Conservation (phyloP, 2,888 invertebrate species). For the Galeruca laticollis region DNA sequence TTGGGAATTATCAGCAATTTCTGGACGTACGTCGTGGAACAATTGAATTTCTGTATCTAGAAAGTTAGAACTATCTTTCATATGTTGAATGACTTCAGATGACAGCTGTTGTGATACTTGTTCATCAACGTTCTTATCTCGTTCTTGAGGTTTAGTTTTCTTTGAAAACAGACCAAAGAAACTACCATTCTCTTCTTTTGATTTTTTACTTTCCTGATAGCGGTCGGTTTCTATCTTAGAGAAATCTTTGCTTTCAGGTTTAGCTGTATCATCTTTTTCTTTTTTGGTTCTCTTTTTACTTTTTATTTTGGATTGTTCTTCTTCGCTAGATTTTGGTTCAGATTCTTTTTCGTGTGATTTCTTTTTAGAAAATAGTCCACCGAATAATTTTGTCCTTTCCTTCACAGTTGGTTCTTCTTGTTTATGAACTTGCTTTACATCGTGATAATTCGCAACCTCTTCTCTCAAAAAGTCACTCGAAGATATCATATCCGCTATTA, state of each 20-base stretch:
- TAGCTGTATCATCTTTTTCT: slow-evolving; percentile 27
- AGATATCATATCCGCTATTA: slow-evolving; percentile 46
- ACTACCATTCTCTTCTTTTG: slow-evolving; percentile 48
- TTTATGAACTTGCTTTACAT: slow-evolving; percentile 41
- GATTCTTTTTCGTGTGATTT: slow-evolving; percentile 51
- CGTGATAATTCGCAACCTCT: slow-evolving; percentile 53
- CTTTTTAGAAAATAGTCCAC: slow-evolving; percentile 56
- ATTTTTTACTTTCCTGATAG: slow-evolving; percentile 52
- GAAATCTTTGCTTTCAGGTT: slow-evolving; percentile 56
- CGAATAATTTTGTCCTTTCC: slow-evolving; percentile 47
- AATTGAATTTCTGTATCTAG: slow-evolving; percentile 48
- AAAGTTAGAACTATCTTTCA: slow-evolving; percentile 49
- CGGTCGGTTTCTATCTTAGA: slow-evolving; percentile 55
- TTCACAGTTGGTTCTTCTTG: slow-evolving; percentile 27
- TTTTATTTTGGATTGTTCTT: slow-evolving; percentile 39
- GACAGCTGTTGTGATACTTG: slow-evolving; percentile 27
- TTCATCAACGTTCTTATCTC: slow-evolving; percentile 31
- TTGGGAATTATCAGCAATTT: slow-evolving; percentile 22
- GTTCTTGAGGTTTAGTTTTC: slow-evolving; percentile 54
- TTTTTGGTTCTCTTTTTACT: slow-evolving; percentile 42
- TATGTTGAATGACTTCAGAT: slow-evolving; percentile 39
- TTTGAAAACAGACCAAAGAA: slow-evolving; percentile 56
- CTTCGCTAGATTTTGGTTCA: slow-evolving; percentile 38
- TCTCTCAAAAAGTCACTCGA: slow-evolving; percentile 54
- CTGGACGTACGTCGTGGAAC: slow-evolving; percentile 47